Evolutionary conservation across 2,113 vertebrate genomes (phyloP), one percentile per base, ranked within the genome.

Genomic region (Anguilla rostrata): DNA sequence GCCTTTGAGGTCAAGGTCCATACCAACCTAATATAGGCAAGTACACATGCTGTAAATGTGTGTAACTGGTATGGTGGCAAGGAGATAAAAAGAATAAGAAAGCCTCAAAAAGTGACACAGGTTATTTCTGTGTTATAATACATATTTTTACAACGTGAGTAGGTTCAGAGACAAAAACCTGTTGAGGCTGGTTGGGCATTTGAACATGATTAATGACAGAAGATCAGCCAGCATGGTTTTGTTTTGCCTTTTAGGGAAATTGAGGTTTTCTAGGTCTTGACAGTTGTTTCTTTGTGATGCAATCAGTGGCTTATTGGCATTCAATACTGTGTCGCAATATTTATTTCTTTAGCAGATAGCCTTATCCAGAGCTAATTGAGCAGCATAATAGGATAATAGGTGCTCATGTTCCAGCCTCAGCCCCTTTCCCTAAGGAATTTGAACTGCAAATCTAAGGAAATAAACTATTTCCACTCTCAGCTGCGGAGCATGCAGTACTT

Each of bases 41-140:
- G 60, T 66, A 43, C 88, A 75, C 78, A 89, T 84, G 83, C 75
- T 66, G 20, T 22, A 66, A 66, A 66, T 66, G 11, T 66, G 22
- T 66, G 60, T 66, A 26, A 22, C 20, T 66, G 22, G 60, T 66
- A 22, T 66, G 60, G 18, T 26, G 60, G 20, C 60, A 20, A 66
- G 5, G 22, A 66, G 60, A 20, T 66, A 26, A 22, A 26, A 26
- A 66, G 1, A 60, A 60, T 22, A 20, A 22, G 22, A 66, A 66
- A 26, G 18, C 22, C 22, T 22, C 2, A 66, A 6, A 66, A 6
- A 66, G 20, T 66, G 60, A 66, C 60, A 66, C 60, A 66, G 60
- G 22, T 26, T 60, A 60, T 60, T 60, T 60, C 3, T 9, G 3
- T 60, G 57, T 9, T 18, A 66, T 66, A 22, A 66, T 20, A 66